Percentiles rank a stretch among this genome's conserved stretches.
phyloP scores from a whole-genome alignment of 2,113 vertebrate species.

The Oncorhynchus clarkii region DNA sequence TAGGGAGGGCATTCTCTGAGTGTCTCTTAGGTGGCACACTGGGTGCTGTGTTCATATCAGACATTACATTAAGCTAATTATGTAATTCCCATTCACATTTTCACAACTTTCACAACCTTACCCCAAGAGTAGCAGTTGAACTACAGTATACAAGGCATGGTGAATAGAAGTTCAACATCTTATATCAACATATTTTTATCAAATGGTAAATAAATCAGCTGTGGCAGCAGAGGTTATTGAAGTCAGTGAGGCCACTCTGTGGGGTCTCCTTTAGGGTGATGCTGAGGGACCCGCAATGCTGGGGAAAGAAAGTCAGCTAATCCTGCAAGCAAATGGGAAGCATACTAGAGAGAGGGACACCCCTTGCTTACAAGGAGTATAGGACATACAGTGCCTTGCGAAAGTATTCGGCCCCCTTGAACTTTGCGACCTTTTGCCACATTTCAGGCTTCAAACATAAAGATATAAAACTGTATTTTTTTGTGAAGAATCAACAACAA shows the following conservation, averaged over 20 bases:
- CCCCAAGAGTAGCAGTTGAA: background rate
- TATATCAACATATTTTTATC: conserved; percentile 8
- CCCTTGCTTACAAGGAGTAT: conserved; percentile 11
- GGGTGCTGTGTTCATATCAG: background rate
- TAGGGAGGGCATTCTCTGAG: conserved; percentile 23
- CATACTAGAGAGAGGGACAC: background rate
- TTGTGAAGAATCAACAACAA: too few relatives aligned
- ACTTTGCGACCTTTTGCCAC: too few relatives aligned
- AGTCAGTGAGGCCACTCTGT: background rate
- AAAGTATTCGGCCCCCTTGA: too few relatives aligned
- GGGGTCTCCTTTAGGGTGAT: conserved; percentile 1
- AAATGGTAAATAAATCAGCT: conserved; percentile 8
- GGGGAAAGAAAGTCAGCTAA: background rate
- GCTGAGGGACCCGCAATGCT: background rate
- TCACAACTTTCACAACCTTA: conserved; percentile 6
- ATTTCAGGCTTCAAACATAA: too few relatives aligned
- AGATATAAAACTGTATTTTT: too few relatives aligned
- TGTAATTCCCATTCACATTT: background rate
- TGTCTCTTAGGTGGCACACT: background rate
- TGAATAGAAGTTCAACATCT: conserved; percentile 8
- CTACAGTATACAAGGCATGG: conserved; percentile 9
- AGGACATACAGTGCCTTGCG: too few relatives aligned
- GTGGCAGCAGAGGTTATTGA: background rate
- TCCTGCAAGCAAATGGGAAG: background rate
- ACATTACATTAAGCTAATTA: background rate